Base-by-base conservation (phyloP, 2,113 vertebrate species). In the Falcunculus frontatus region DNA sequence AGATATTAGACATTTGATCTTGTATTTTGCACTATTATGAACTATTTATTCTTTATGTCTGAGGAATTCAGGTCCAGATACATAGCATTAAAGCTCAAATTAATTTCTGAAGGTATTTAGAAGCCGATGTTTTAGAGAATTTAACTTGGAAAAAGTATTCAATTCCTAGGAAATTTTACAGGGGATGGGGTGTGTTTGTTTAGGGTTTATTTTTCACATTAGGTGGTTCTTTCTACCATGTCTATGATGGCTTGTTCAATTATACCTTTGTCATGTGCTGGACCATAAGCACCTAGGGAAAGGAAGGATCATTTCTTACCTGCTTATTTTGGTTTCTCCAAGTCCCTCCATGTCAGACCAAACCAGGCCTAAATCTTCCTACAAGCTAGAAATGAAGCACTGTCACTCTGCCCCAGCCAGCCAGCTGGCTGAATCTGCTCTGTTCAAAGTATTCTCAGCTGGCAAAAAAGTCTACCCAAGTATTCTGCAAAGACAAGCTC, bases 321-420 rank as follows among this genome's bases (percentile, higher is more conserved):
- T 93, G 85, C 16, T 70, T 82, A 22, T 56, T 95, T 87, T 90
- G 83, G 53, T 93, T 95, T 91, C 93, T 89, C 73, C 56, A 94
- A 97, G 94, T 80, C 93, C 87, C 88, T 83, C 49, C 16, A 21
- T 65, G 32, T 29, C 56, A 93, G 32, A 85, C 79, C 21, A 47
- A 93, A 91, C 32, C 4, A 22, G 30, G 62, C 25, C 75, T 42
- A 86, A 64, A 60, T 63, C 30, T 52, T 78, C 55, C 83, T 72
- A 63, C 11, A 39, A 83, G 69, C 42, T 21, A 67, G 59, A 62
- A 91, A 85, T 26, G 70, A 87, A 90, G 76, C 41, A 52, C 21
- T 11, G 16, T 25, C 82, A 46, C 47, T 30, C 22, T 67, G 75
- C 29, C 47, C n/a, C 20, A 74, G 50, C 22, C n/a, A 78, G 42